phyloP scores from a whole-genome alignment of 2,797 vertebrate species.

The Enteromius viviparus region DNA sequence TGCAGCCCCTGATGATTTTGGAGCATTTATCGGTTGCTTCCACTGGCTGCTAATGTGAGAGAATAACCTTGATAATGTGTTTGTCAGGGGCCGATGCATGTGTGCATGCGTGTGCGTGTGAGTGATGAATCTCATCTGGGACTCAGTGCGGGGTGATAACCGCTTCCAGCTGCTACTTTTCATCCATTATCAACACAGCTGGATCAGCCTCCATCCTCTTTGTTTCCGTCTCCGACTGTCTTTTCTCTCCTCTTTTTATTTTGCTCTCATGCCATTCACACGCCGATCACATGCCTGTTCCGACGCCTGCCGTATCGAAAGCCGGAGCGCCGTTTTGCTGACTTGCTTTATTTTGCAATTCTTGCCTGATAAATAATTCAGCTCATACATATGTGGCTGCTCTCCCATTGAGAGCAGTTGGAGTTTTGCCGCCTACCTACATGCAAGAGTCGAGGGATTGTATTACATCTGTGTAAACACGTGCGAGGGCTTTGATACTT shows the following conservation, averaged over 20 bases:
- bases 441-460: slow-evolving; percentile 3
- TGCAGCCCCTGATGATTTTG: slow-evolving; percentile 15
- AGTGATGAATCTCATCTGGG: slow-evolving; percentile 60
- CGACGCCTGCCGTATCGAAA: slow-evolving; percentile 11
- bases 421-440: slow-evolving; percentile 14
- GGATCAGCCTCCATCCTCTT: slow-evolving; percentile 61
- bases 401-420: slow-evolving; percentile 6
- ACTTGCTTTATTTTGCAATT: slow-evolving; percentile 52
- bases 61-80: slow-evolving; percentile 56
- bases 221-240: not conserved
- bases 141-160: slow-evolving; percentile 68
- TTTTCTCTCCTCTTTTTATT: not conserved
- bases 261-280: slow-evolving; percentile 53
- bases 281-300: not conserved
- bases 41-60: slow-evolving; percentile 46
- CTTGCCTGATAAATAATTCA: slow-evolving; percentile 56
- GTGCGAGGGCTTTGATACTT: slow-evolving; percentile 28
- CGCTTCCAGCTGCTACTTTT: slow-evolving; percentile 73
- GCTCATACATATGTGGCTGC: not conserved
- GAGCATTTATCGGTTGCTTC: slow-evolving; percentile 46
- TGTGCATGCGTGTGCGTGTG: slow-evolving; percentile 6
- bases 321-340: slow-evolving; percentile 51
- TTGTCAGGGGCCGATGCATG: slow-evolving; percentile 50
- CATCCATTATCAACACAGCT: slow-evolving; percentile 77
- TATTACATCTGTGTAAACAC: slow-evolving; percentile 35